phyloP scores from a whole-genome alignment of 2,113 vertebrate genomes.

The Phalacrocorax brasilianus region DNA sequence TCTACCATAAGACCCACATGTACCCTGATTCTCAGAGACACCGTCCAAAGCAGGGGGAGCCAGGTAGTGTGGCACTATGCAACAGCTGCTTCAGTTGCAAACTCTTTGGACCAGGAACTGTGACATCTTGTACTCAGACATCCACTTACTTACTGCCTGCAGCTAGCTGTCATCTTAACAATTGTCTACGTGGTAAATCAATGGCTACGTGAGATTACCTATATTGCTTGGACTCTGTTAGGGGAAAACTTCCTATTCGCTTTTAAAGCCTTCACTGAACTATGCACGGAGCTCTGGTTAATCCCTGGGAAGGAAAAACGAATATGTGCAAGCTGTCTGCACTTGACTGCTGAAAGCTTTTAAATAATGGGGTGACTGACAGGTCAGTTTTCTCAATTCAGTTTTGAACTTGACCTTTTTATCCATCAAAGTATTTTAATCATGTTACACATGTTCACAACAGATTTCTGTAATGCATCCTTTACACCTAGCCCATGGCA shows the following conservation, averaged over 20 bases:
- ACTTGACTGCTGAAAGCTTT: background rate
- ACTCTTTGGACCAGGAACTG: background rate
- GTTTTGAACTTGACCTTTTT: background rate
- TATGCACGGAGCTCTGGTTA: background rate
- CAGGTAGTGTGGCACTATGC: background rate
- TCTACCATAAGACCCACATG: accelerated
- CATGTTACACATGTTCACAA: background rate
- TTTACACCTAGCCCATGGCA: background rate
- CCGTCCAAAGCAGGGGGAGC: background rate
- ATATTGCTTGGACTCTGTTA: background rate
- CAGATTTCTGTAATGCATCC: background rate
- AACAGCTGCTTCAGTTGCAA: background rate
- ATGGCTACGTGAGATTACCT: background rate
- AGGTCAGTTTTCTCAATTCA: background rate
- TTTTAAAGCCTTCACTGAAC: background rate
- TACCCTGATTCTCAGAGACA: background rate
- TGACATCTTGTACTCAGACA: background rate
- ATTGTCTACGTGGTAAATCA: background rate
- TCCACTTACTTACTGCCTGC: background rate
- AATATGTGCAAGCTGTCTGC: background rate
- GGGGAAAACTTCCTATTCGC: background rate
- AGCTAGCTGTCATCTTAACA: background rate
- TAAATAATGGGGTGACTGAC: background rate
- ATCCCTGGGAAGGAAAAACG: background rate
- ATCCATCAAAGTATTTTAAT: background rate